Evolutionary conservation across 2,113 vertebrate genomes (phyloP).

Genomic region (Tachuris rubrigastra): DNA sequence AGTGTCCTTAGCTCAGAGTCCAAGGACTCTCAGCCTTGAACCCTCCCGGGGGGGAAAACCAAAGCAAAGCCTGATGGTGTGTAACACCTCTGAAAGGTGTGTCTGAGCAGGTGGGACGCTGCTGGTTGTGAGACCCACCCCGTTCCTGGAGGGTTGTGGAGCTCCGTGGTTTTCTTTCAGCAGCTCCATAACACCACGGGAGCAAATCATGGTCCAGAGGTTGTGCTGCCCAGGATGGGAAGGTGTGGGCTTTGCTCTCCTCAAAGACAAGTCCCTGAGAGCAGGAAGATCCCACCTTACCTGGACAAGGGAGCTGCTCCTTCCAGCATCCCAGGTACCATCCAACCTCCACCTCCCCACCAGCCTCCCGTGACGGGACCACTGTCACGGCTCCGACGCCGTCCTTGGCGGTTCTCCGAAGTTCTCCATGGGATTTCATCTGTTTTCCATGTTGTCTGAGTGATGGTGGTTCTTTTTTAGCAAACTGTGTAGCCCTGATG

Average conservation of each 20-base stretch:
- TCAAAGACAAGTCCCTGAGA: neutral
- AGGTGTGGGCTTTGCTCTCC: neutral
- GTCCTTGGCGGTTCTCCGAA: neutral
- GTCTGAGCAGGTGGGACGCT: neutral
- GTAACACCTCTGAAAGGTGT: neutral
- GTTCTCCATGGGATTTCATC: neutral
- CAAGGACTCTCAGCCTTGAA: neutral
- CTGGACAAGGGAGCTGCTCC: neutral
- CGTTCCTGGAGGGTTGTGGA: fast-evolving
- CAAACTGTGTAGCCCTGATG: neutral
- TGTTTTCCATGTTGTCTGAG: neutral
- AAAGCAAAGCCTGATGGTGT: neutral
- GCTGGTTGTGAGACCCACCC: neutral
- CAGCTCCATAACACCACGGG: neutral
- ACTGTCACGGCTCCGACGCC: fast-evolving
- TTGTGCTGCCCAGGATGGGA: neutral
- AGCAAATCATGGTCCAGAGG: neutral
- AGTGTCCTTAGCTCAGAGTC: slow-evolving; percentile 31
- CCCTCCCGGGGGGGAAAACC: neutral
- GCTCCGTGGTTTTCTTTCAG: neutral
- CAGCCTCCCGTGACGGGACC: neutral
- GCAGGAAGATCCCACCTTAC: neutral
- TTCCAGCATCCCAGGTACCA: neutral
- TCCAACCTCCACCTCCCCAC: neutral
- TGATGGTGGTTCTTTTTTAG: neutral